These are phyloP conservation scores for Drosophila takahashii DNA, from an alignment of 1,140 invertebrate species.

Conservation along the genomic window DNA sequence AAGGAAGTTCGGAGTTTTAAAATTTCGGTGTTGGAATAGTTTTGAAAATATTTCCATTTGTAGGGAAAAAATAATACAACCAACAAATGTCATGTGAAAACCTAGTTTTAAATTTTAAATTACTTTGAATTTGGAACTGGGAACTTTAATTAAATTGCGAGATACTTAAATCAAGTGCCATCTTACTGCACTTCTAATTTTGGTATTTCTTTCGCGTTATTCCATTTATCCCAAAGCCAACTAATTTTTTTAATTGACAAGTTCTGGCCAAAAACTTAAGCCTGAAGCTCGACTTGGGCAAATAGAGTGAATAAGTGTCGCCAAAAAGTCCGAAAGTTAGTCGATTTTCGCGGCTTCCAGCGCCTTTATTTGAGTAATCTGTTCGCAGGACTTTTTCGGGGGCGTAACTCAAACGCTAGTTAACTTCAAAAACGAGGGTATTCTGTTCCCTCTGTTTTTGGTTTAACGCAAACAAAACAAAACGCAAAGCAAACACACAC, in stretches of 20 bases:
- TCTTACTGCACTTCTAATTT: background rate
- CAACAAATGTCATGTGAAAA: too few species aligned
- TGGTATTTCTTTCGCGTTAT: background rate
- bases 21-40: too few species aligned
- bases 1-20: background rate
- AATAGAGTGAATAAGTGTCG: too few species aligned
- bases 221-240: background rate
- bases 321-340: too few species aligned
- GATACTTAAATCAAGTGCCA: too few species aligned
- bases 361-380: background rate
- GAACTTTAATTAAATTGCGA: too few species aligned
- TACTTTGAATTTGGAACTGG: too few species aligned
- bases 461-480: conserved; percentile 71
- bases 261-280: background rate
- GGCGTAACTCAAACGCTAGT: background rate
- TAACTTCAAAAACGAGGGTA: background rate
- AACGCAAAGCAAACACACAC: conserved; percentile 72
- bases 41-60: background rate
- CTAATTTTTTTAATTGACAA: background rate
- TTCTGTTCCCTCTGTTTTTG: conserved; percentile 26
- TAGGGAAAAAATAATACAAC: too few species aligned
- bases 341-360: too few species aligned
- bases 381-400: background rate
- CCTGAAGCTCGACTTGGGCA: background rate
- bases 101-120: too few species aligned